Conservation (phyloP, 1,140 invertebrate genomes). For the Papilio polyxenes region DNA sequence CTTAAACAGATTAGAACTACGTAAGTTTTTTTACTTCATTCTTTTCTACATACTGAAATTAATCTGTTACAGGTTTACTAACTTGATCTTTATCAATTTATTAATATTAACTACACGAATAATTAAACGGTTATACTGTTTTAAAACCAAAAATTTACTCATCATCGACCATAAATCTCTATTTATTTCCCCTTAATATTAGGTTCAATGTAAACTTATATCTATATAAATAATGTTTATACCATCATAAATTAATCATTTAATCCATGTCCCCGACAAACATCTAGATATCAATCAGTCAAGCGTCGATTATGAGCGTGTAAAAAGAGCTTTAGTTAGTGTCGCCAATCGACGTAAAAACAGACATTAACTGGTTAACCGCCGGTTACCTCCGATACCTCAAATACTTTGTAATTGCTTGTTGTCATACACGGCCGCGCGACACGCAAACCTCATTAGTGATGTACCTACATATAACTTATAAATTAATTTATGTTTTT, state of each 20-base stretch:
- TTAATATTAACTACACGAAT: too few species aligned
- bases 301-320: conserved; percentile 22
- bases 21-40: not conserved
- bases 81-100: too few species aligned
- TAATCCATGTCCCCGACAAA: not conserved
- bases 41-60: too few species aligned
- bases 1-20: not conserved
- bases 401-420: conserved; percentile 34
- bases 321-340: conserved; percentile 4
- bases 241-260: not conserved
- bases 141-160: not conserved
- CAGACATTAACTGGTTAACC: conserved; percentile 34
- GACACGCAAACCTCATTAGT: conserved; percentile 19
- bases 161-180: not conserved
- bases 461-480: not conserved
- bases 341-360: conserved; percentile 32
- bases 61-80: too few species aligned
- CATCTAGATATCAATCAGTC: conserved; percentile 17
- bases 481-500: not conserved
- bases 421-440: conserved; percentile 23
- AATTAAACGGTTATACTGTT: too few species aligned
- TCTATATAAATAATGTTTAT: not conserved
- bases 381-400: conserved; percentile 27
- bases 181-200: not conserved
- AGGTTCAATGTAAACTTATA: not conserved